phyloP scores from a whole-genome alignment of 2,888 invertebrate species.

The Endomychus coccineus region DNA sequence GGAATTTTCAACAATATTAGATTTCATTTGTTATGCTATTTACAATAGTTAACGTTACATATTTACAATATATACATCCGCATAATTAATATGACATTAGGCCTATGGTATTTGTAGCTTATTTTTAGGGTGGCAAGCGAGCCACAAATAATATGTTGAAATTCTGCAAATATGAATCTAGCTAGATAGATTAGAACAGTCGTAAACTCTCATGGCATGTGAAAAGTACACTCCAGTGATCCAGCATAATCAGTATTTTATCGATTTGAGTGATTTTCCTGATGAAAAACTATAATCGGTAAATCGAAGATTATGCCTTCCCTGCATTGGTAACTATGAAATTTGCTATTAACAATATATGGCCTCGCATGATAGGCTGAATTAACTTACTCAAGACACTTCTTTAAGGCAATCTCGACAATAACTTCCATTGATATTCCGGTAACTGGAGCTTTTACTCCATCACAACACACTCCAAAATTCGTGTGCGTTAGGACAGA shows the following conservation, averaged over 20 bases:
- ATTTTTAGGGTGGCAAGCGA: constrained; percentile 36
- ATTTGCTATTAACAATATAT: constrained; percentile 16
- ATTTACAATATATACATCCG: constrained; percentile 29
- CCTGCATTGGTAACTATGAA: constrained; percentile 19
- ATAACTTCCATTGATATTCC: constrained; percentile 13
- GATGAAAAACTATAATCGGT: too few relatives aligned
- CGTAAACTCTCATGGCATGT: constrained; percentile 17
- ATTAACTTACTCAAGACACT: constrained; percentile 28
- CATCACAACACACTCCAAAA: constrained; percentile 7
- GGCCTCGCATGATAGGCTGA: constrained; percentile 16
- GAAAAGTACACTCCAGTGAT: constrained; percentile 14
- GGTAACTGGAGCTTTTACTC: constrained; percentile 4
- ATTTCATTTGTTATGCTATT: constrained; percentile 18
- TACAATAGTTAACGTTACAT: constrained; percentile 34
- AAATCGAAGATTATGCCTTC: too few relatives aligned
- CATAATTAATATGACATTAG: constrained; percentile 25
- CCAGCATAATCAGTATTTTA: constrained; percentile 6
- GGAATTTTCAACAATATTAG: constrained; percentile 36
- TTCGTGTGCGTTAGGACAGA: constrained; percentile 20
- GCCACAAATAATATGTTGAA: constrained; percentile 26
- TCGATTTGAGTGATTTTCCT: too few relatives aligned
- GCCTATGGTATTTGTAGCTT: constrained; percentile 43
- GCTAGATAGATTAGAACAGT: constrained; percentile 15
- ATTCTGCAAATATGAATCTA: constrained; percentile 14
- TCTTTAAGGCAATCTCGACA: constrained; percentile 32